phyloP scores from a whole-genome alignment of 2,888 invertebrate genomes.

The Cryptocephalus primarius region DNA sequence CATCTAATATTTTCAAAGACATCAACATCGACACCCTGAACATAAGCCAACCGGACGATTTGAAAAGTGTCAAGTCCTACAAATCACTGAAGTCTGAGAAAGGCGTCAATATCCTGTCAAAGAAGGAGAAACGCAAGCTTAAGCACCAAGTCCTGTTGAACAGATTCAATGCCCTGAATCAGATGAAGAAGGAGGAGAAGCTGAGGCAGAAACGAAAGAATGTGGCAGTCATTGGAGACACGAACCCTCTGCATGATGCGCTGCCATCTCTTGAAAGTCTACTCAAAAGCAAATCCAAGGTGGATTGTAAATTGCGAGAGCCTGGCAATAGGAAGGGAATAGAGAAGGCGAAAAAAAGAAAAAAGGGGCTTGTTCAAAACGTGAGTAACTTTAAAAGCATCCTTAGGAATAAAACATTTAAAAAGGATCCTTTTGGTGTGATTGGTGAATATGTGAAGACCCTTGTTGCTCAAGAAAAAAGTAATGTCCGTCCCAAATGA shows the following conservation, averaged over 20 bases:
- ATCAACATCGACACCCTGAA: not conserved
- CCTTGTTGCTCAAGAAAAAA: slow-evolving; percentile 15
- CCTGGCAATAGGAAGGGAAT: slow-evolving; percentile 19
- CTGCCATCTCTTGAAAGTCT: slow-evolving; percentile 28
- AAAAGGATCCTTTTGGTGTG: slow-evolving; percentile 22
- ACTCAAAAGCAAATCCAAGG: slow-evolving; percentile 11
- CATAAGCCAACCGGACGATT: slow-evolving; percentile 15
- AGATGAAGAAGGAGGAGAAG: slow-evolving; percentile 24
- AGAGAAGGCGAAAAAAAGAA: slow-evolving; percentile 22
- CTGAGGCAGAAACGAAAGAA: slow-evolving; percentile 23
- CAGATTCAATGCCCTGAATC: slow-evolving; percentile 26
- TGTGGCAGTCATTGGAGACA: slow-evolving; percentile 24
- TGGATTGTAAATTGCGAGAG: slow-evolving; percentile 4
- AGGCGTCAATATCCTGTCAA: slow-evolving; percentile 18
- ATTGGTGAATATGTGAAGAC: slow-evolving; percentile 23
- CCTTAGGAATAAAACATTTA: slow-evolving; percentile 21
- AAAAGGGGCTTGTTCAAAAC: slow-evolving; percentile 22
- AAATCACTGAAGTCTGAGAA: slow-evolving; percentile 26
- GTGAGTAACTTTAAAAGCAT: slow-evolving; percentile 24
- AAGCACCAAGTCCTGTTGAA: slow-evolving; percentile 23
- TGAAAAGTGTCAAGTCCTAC: slow-evolving; percentile 23
- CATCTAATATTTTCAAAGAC: not conserved
- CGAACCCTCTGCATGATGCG: slow-evolving; percentile 27
- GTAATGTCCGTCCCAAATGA: not conserved
- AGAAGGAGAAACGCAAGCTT: slow-evolving; percentile 29